phyloP scores from a whole-genome alignment of 2,888 invertebrate species.

The Acleris literana region DNA sequence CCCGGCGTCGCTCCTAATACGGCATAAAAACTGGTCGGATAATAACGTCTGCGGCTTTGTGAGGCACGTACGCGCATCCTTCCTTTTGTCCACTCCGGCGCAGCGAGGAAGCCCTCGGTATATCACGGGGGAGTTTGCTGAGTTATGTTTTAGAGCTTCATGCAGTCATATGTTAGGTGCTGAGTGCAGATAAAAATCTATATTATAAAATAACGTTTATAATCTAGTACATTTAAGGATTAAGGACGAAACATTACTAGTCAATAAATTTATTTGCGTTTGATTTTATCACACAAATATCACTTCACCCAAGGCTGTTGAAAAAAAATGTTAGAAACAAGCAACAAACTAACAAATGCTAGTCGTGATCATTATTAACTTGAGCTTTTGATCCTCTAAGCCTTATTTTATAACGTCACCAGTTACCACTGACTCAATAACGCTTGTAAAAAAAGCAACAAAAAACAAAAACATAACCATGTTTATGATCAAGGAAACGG shows the following conservation, averaged over 20 bases:
- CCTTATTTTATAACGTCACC: slow-evolving; percentile 29
- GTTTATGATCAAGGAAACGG: slow-evolving; percentile 34
- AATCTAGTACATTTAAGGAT: no score
- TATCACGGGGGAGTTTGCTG: background rate
- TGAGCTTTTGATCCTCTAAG: slow-evolving; percentile 9
- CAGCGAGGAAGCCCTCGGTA: slow-evolving; percentile 15
- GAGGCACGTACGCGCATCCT: slow-evolving; percentile 76
- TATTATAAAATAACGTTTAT: no score
- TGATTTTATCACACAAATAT: no score
- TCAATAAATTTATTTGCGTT: no score
- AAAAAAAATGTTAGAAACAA: background rate
- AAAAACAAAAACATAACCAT: slow-evolving; percentile 31
- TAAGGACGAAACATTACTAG: no score
- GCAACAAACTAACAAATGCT: background rate
- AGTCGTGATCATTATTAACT: slow-evolving; percentile 17
- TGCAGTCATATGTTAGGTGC: no score
- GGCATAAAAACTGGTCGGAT: slow-evolving; percentile 52
- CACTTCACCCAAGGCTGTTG: no score
- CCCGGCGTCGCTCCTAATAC: slow-evolving; percentile 64
- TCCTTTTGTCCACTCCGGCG: slow-evolving; percentile 61
- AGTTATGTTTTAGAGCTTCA: no score
- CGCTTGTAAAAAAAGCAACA: slow-evolving; percentile 24
- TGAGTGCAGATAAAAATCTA: no score
- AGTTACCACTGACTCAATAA: slow-evolving; percentile 35
- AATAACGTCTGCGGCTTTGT: slow-evolving; percentile 74